A percentile compares a stretch with the other conserved stretches of the same genome.
These are phyloP conservation scores for Xanthia togata DNA, from an alignment of 2,888 invertebrate species.

Conservation along the genomic window DNA sequence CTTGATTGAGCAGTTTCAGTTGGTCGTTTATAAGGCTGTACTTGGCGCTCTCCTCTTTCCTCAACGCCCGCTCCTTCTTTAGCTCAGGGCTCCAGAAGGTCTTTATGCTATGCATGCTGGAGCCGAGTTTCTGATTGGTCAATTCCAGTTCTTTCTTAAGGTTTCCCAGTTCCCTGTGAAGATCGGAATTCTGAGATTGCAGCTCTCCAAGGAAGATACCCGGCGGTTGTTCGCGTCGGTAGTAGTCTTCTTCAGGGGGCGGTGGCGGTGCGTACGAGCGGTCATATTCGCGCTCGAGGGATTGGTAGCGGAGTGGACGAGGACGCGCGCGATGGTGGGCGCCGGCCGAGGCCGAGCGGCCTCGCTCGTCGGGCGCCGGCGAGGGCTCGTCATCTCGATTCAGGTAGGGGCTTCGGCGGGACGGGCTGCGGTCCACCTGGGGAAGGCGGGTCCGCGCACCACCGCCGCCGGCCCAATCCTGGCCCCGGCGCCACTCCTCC, in stretches of 20 bases:
- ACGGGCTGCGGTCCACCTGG: conserved; percentile 97
- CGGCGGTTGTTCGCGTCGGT: conserved; percentile 91
- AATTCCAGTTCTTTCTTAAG: conserved; percentile 98
- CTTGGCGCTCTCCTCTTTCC: conserved; percentile 99
- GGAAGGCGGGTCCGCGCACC: conserved; percentile 93
- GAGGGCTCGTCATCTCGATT: conserved; percentile 94
- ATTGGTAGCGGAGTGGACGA: conserved; percentile 93
- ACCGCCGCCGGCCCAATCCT: conserved; percentile 79
- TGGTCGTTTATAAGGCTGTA: conserved; percentile 99
- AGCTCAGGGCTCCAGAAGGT: conserved; percentile 99
- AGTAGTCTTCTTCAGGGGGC: conserved; percentile 92
- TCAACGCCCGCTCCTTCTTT: conserved; percentile 98
- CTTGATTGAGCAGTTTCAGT: conserved; percentile 98
- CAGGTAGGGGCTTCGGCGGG: conserved; percentile 95
- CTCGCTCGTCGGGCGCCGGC: conserved; percentile 96
- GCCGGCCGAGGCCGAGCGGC: conserved; percentile 93
- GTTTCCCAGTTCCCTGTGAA: conserved; percentile 97
- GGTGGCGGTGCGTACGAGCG: conserved; percentile 97
- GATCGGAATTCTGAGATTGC: conserved; percentile 98
- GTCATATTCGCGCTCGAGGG: conserved; percentile 95
- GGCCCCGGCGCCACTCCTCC: conserved; percentile 86
- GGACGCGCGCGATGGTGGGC: conserved; percentile 95
- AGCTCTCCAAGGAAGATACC: conserved; percentile 94
- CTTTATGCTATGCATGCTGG: conserved; percentile 99
- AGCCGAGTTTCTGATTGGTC: conserved; percentile 99